A percentile compares a stretch with the other conserved stretches of the same genome.
Evolutionary conservation across 2,797 vertebrate genomes (phyloP).

Genomic region (Discoglossus pictus): DNA sequence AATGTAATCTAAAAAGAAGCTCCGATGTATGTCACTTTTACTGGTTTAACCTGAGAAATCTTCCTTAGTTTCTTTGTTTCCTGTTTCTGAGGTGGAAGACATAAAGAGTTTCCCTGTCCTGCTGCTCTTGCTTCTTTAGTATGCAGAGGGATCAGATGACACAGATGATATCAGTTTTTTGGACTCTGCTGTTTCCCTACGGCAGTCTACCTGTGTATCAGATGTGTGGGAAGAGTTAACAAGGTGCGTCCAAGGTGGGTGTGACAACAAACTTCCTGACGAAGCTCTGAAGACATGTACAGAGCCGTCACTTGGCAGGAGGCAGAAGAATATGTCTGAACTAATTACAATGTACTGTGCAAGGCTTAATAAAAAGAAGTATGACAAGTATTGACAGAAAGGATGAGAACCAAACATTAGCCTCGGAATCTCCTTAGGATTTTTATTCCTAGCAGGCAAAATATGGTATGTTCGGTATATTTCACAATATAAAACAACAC

Average conservation of each 20-base stretch:
- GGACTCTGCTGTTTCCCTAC: slow-evolving; percentile 10
- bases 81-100: not conserved
- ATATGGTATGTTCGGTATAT: too few species aligned
- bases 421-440: not conserved
- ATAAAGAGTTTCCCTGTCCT: slow-evolving; percentile 1
- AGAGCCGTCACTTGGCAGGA: slow-evolving; percentile 47
- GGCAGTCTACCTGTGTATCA: slow-evolving; percentile 31
- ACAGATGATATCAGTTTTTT: slow-evolving; percentile 8
- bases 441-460: too few species aligned
- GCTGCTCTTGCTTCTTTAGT: slow-evolving; percentile 15
- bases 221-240: slow-evolving; percentile 64
- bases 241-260: slow-evolving; percentile 63
- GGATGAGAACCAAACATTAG: slow-evolving; percentile 14
- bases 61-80: slow-evolving; percentile 22
- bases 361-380: slow-evolving; percentile 6
- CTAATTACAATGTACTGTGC: slow-evolving; percentile 39
- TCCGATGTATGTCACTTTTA: not conserved
- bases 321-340: slow-evolving; percentile 32
- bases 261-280: slow-evolving; percentile 54
- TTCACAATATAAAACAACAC: too few species aligned
- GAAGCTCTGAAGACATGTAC: slow-evolving; percentile 44
- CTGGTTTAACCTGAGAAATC: not conserved
- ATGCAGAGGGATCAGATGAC: slow-evolving; percentile 38
- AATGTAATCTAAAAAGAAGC: not conserved
- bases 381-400: slow-evolving; percentile 31